Percentiles rank a stretch among this genome's conserved stretches.
Evolutionary conservation across 2,888 invertebrate species (phyloP).

Genomic region (Tipula confusa): DNA sequence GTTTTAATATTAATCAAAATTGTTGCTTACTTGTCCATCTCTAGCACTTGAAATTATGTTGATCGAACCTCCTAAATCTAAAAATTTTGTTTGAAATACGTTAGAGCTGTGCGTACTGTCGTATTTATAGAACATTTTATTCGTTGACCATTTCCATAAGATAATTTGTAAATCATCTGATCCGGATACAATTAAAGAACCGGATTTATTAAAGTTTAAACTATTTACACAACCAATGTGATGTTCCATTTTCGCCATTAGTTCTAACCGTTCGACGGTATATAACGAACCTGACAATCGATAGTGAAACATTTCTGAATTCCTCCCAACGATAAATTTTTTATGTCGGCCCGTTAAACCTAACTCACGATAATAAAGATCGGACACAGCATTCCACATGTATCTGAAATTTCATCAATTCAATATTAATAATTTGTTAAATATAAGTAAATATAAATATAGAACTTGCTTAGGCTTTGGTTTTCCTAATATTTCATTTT

Average conservation of each 20-base stretch:
- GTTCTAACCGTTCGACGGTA: conserved; percentile 74
- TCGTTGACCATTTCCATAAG: conserved; percentile 87
- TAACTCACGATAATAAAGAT: background rate
- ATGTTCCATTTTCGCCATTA: conserved; percentile 68
- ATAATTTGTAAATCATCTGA: conserved; percentile 85
- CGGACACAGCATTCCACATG: background rate
- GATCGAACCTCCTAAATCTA: conserved; percentile 68
- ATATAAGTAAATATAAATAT: too few species aligned
- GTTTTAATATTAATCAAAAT: background rate
- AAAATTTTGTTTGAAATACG: conserved; percentile 87
- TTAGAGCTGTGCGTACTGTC: conserved; percentile 81
- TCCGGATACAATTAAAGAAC: conserved; percentile 70
- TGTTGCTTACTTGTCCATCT: conserved; percentile 67
- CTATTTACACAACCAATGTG: conserved; percentile 91
- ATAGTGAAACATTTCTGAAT: conserved; percentile 54
- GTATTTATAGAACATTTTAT: conserved; percentile 61
- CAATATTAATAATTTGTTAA: too few species aligned
- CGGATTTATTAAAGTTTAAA: conserved; percentile 79
- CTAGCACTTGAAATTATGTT: conserved; percentile 84
- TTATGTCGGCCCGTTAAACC: background rate
- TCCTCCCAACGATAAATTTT: background rate
- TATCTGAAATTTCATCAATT: conserved; percentile 28
- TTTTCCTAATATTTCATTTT: background rate
- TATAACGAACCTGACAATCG: conserved; percentile 77
- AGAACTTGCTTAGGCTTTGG: background rate